phyloP scores from a whole-genome alignment of 2,113 vertebrate genomes.

The Pampusana beccarii region DNA sequence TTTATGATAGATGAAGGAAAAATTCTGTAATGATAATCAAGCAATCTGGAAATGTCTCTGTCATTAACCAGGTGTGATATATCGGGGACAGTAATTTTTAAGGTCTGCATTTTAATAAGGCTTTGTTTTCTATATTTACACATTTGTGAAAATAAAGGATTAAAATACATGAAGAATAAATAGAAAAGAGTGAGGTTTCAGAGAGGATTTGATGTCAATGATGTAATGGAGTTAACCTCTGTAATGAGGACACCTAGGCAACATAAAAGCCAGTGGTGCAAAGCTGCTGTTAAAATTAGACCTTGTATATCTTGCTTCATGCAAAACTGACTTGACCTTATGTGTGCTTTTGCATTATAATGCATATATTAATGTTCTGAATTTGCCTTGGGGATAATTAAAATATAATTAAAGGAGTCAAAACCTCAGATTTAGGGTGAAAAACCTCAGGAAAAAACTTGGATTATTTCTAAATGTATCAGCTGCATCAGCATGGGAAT shows the following conservation, averaged over 20 bases:
- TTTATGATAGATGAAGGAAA: slow-evolving; percentile 3
- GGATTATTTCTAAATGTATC: slow-evolving; percentile 23
- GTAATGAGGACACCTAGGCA: slow-evolving; percentile 31
- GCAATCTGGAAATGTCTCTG: not conserved
- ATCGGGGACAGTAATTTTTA: not conserved
- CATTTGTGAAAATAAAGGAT: slow-evolving; percentile 40
- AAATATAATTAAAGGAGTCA: not conserved
- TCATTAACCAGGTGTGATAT: not conserved
- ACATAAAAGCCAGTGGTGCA: slow-evolving; percentile 14
- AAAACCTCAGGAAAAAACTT: not conserved
- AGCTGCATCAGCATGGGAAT: slow-evolving; percentile 8
- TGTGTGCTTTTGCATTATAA: not conserved
- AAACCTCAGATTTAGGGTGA: not conserved
- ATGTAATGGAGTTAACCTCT: slow-evolving; percentile 22
- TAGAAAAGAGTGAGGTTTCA: not conserved
- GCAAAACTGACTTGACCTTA: slow-evolving; percentile 24
- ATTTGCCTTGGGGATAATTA: slow-evolving; percentile 47
- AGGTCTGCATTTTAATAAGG: not conserved
- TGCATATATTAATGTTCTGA: slow-evolving; percentile 26
- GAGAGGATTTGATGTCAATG: slow-evolving; percentile 31
- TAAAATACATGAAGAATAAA: slow-evolving; percentile 31
- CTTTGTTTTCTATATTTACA: slow-evolving; percentile 36
- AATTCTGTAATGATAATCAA: not conserved
- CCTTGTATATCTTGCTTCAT: slow-evolving; percentile 34
- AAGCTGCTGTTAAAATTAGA: slow-evolving; percentile 59